phyloP scores from a whole-genome alignment of 1,140 invertebrate genomes.

The Octopus bimaculoides region DNA sequence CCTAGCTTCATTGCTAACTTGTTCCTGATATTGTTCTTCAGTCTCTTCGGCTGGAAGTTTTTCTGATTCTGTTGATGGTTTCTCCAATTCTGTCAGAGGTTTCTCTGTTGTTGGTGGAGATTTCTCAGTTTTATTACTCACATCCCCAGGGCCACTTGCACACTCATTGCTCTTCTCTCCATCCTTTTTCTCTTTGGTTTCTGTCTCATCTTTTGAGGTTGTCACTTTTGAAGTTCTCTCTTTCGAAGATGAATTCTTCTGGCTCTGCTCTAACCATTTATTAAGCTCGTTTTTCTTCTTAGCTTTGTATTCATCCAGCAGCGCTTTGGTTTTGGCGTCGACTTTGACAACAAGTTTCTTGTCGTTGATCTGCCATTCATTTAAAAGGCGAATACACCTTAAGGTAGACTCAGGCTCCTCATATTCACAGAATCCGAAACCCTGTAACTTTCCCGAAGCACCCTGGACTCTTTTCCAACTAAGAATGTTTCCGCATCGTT shows the following conservation, averaged over 20 bases:
- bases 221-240: too few relatives aligned
- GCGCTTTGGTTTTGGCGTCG: constrained; percentile 94
- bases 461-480: constrained; percentile 97
- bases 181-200: constrained; percentile 37
- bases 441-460: constrained; percentile 65
- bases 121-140: constrained; percentile 35
- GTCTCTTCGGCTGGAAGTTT: too few relatives aligned
- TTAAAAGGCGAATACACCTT: constrained; percentile 87
- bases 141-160: constrained; percentile 34
- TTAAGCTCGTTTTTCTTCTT: constrained; percentile 32
- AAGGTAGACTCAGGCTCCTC: constrained; percentile 90
- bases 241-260: too few relatives aligned
- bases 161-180: constrained; percentile 29
- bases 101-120: constrained; percentile 4
- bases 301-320: constrained; percentile 82
- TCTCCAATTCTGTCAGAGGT: too few relatives aligned
- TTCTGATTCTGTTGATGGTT: too few relatives aligned
- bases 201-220: constrained; percentile 32
- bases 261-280: too few relatives aligned
- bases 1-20: too few relatives aligned
- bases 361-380: constrained; percentile 90
- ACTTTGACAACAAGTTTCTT: constrained; percentile 92
- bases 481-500: constrained; percentile 81
- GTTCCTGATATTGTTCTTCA: too few relatives aligned
- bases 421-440: constrained; percentile 97